Percentiles rank a stretch among this genome's conserved stretches.
Evolutionary conservation across 2,888 invertebrate species (phyloP).

Genomic region (Pachycephus smyrnensis): DNA sequence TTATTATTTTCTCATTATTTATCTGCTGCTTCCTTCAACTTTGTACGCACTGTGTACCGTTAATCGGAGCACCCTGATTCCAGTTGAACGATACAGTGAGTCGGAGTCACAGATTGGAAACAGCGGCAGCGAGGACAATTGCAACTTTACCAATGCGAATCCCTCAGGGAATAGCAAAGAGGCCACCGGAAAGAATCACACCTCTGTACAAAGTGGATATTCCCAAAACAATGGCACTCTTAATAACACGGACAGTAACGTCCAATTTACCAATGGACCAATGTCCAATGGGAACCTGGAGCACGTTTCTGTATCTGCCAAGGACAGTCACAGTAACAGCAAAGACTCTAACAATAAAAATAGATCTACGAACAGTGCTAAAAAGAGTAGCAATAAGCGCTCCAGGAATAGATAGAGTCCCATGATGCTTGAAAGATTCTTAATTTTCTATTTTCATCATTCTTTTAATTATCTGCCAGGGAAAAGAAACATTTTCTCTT

Average conservation of each 20-base stretch:
- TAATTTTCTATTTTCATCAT: background rate
- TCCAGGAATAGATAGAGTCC: constrained; percentile 80
- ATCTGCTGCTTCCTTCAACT: constrained; percentile 12
- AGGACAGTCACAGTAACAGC: constrained; percentile 61
- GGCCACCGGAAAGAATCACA: constrained; percentile 62
- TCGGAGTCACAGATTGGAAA: constrained; percentile 83
- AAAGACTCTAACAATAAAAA: constrained; percentile 66
- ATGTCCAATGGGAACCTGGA: constrained; percentile 71
- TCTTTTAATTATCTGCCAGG: background rate
- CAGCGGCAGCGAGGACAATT: constrained; percentile 70
- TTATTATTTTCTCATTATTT: constrained; percentile 18
- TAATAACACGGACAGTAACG: constrained; percentile 51
- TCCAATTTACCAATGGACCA: constrained; percentile 60
- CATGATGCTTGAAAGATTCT: background rate
- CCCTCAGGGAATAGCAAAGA: constrained; percentile 61
- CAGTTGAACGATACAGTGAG: constrained; percentile 88
- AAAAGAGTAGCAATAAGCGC: constrained; percentile 85
- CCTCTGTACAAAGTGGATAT: constrained; percentile 55
- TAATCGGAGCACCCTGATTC: constrained; percentile 55
- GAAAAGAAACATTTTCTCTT: background rate
- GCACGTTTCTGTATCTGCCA: constrained; percentile 75
- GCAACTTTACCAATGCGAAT: constrained; percentile 60
- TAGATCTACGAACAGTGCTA: constrained; percentile 70
- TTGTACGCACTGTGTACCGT: constrained; percentile 36
- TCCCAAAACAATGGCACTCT: constrained; percentile 61